These are phyloP conservation scores for Pygoscelis adeliae DNA, from an alignment of 2,113 vertebrate genomes.

Conservation along the genomic window DNA sequence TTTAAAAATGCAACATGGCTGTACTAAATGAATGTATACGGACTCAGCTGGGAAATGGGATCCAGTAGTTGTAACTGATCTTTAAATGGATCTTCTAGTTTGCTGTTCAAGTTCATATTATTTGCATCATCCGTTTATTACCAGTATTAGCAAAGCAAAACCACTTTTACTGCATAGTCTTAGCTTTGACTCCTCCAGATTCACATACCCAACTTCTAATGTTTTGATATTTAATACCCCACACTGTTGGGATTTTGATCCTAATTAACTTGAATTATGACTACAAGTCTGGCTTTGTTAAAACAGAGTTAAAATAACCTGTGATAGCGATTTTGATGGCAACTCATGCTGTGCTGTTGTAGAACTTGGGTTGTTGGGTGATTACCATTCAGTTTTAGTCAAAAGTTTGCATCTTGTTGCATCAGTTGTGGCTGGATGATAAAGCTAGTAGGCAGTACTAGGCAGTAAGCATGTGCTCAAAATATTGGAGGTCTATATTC, in stretches of 20 bases:
- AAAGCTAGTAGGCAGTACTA: background rate
- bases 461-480: background rate
- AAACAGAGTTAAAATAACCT: background rate
- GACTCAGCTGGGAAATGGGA: background rate
- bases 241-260: background rate
- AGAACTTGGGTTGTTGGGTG: background rate
- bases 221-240: background rate
- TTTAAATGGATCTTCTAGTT: background rate
- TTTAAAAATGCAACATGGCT: background rate
- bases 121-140: background rate
- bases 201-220: background rate
- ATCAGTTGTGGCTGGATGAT: background rate
- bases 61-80: background rate
- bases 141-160: background rate
- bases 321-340: background rate
- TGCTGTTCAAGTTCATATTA: background rate
- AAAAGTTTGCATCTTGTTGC: background rate
- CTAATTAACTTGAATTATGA: background rate
- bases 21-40: background rate
- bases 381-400: background rate
- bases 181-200: background rate
- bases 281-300: background rate
- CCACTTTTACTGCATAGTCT: background rate
- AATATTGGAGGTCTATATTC: fast-evolving
- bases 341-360: background rate